Evolutionary conservation across 2,888 invertebrate species (phyloP).

Genomic region (Acholoe squamosa): DNA sequence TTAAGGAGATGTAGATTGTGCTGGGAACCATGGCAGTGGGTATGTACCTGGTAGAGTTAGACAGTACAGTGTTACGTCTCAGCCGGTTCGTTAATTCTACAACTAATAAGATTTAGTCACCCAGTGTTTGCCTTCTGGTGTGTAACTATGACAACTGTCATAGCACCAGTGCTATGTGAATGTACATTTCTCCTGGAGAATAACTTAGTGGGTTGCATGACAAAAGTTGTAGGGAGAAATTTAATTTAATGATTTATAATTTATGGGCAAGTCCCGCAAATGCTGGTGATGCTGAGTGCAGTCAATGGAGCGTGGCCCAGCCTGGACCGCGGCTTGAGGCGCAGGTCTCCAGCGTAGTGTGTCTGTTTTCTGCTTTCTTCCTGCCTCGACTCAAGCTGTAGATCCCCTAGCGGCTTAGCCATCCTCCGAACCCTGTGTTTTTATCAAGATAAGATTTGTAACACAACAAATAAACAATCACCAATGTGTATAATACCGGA

Average conservation of each 20-base stretch:
- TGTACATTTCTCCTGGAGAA: slow-evolving; percentile 19
- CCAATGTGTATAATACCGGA: slow-evolving; percentile 60
- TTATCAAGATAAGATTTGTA: slow-evolving; percentile 59
- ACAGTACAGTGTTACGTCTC: not conserved
- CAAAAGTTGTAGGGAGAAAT: not conserved
- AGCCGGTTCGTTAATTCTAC: slow-evolving; percentile 17
- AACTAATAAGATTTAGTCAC: not conserved
- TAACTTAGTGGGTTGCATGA: not conserved
- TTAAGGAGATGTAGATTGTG: not conserved
- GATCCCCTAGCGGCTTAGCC: slow-evolving; percentile 57
- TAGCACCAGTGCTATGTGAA: slow-evolving; percentile 4
- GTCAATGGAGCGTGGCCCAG: not conserved
- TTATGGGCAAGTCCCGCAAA: not conserved
- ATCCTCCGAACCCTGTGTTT: slow-evolving; percentile 53
- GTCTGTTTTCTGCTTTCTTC: slow-evolving; percentile 59
- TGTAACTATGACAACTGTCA: not conserved
- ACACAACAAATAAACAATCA: slow-evolving; percentile 51
- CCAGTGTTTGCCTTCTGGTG: slow-evolving; percentile 16
- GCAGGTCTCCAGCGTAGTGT: slow-evolving; percentile 10
- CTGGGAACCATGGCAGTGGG: not conserved
- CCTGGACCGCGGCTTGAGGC: not conserved
- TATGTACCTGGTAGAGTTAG: not conserved
- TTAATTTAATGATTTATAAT: not conserved
- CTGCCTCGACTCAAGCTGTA: slow-evolving; percentile 46
- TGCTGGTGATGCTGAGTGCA: slow-evolving; percentile 2